Evolutionary conservation across 2,113 vertebrate species (phyloP), one percentile per base, ranked within the genome.

Genomic region (Dermatemys mawii): DNA sequence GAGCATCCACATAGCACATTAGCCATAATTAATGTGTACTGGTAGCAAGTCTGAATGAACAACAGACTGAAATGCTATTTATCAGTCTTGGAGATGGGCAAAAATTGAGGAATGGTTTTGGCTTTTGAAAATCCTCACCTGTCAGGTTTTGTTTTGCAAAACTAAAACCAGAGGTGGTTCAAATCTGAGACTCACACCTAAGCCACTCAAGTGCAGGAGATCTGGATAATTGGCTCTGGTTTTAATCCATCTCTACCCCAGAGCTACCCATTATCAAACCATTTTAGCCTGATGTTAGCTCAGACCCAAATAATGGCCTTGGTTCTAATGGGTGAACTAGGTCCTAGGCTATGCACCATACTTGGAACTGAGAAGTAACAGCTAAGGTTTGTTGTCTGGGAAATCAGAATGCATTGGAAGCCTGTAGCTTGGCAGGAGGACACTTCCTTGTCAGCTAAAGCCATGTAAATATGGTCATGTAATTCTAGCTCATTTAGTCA

Each of bases 361-460:
- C 89, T 90, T 86, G 54, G 41, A 1, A 88, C 11, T 48, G 7
- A 38, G 11, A 5, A 8, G 26, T 48, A 78, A 29, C 54, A 90
- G 78, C 78, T 49, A 32, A 35, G 81, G 80, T 78, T 57, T 93
- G 80, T 93, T 97, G 96, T 92, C 87, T 84, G 83, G 46, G 93
- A 92, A 84, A 94, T 88, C 93, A 93, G 93, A 93, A 84, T 4
- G 80, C 90, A 93, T 81, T 87, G 84, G 86, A 90, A 82, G 26
- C 73, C 82, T 89, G 88, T 21, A 78, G 19, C 93, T 94, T 97
- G 96, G 94, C 96, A 97, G 75, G 55, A 85, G 44, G 86, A 92
- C 0, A 1, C 63, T 97, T 97, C 95, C 96, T 96, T n/a, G 1
- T 96, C 80, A 13, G 51, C 17, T 57, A 35, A 81, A 80, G 54